These are phyloP conservation scores for Pachycephus smyrnensis DNA, from an alignment of 2,888 invertebrate genomes.

Conservation along the genomic window DNA sequence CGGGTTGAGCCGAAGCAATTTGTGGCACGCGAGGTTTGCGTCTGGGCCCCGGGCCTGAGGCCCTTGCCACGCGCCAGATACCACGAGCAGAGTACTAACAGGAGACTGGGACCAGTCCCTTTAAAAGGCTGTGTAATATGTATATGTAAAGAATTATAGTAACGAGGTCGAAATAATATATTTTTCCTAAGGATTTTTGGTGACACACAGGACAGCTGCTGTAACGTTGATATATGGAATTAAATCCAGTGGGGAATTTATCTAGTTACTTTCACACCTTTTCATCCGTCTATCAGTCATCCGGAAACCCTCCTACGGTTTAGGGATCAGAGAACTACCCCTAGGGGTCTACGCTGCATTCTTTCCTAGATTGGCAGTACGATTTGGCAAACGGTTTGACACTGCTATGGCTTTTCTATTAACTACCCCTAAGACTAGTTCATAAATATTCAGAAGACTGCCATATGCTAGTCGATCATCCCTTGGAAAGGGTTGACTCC, in stretches of 20 bases:
- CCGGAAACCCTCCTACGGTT: background rate
- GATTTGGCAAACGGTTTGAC: conserved; percentile 32
- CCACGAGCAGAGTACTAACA: background rate
- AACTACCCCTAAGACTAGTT: conserved; percentile 24
- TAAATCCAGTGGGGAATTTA: background rate
- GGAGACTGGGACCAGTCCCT: background rate
- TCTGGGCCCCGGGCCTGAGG: conserved; percentile 38
- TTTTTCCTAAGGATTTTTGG: background rate
- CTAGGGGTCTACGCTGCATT: background rate
- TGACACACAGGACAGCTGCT: background rate
- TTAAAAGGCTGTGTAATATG: background rate
- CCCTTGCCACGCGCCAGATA: conserved; percentile 48
- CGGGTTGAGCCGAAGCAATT: conserved; percentile 51
- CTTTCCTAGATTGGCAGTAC: background rate
- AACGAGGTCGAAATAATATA: background rate
- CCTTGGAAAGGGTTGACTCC: conserved; percentile 31
- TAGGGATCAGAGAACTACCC: background rate
- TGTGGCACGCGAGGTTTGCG: conserved; percentile 61
- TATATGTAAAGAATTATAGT: background rate
- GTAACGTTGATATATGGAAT: background rate
- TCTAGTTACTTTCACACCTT: background rate
- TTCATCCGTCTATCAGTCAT: background rate
- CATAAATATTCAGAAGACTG: conserved; percentile 49
- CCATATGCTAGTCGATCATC: conserved; percentile 29
- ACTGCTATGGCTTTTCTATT: conserved; percentile 38